Base-by-base conservation (phyloP, 1,140 invertebrate species). In the Trachymyrmex cornetzi region DNA sequence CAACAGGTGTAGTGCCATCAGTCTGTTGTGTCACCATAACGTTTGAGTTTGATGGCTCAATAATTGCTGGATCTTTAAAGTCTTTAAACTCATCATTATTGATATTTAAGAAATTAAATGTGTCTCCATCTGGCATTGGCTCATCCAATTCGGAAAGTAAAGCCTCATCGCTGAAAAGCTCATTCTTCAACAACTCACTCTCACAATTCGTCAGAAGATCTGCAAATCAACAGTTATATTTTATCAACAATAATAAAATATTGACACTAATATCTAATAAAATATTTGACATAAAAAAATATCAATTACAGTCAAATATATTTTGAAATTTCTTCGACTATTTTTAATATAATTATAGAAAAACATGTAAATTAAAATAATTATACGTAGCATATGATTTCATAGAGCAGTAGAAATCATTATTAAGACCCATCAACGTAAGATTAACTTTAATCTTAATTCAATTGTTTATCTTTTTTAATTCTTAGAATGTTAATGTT, bases 181-280 rank as follows among this genome's bases (percentile, higher is more conserved):
- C 95, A 91, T 90, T 94, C 80, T 95, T 95, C 59, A 95, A 67
- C n/a, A 95, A 85, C 57, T 95, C 94, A 63, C 74, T 95, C 86
- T 95, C 94, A 89, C 93, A 95, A 63, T 94, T 95, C 27, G 93
- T 93, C 2, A 95, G 67, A 1, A 95, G 79, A 92, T 95, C 94
- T 95, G 30, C n/a, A 48, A 67, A 61, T 74, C 38, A 72, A 72
- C 0, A 44, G 59, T 50, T 53, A 55, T 55, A 77, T 48, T 11
- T 50, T 80, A 11, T 50, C 69, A 53, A 81, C 59, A 77, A 57
- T 48, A 44, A 69, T 30, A 57, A 9, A 14, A 53, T 53, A 38
- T 30, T 6, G 2, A 38, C 19, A 59, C 38, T 24, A 77, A 85
- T 22, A 66, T 7, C 66, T 59, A 63, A 34, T 22, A 57, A 55